These are phyloP conservation scores for Charanyca ferruginea DNA, from an alignment of 2,888 invertebrate species.

Conservation along the genomic window DNA sequence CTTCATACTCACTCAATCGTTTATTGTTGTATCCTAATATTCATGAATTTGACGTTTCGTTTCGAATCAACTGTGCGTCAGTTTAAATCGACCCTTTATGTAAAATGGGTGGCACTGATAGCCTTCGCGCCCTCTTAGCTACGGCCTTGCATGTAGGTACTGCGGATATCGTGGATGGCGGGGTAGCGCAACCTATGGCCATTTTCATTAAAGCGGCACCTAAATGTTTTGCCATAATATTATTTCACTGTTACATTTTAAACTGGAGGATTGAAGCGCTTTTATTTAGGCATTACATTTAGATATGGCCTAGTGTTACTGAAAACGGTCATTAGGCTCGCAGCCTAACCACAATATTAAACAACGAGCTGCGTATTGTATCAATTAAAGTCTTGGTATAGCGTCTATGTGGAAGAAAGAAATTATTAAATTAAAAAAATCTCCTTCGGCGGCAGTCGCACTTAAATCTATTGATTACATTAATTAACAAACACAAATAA, in stretches of 20 bases:
- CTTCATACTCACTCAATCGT: too few relatives aligned
- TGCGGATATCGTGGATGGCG: not conserved
- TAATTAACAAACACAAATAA: constrained; percentile 65
- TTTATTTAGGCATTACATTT: not conserved
- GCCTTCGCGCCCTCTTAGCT: constrained; percentile 37
- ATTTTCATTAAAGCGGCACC: not conserved
- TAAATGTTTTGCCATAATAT: not conserved
- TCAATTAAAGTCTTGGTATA: constrained; percentile 60
- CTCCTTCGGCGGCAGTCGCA: constrained; percentile 39
- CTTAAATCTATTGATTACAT: constrained; percentile 52
- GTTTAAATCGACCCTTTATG: constrained; percentile 23
- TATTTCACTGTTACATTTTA: too few relatives aligned
- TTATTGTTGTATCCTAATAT: too few relatives aligned
- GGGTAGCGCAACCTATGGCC: not conserved
- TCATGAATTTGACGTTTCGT: not conserved
- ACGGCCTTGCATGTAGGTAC: constrained; percentile 50
- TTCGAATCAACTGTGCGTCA: constrained; percentile 15
- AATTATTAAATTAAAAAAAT: constrained; percentile 44
- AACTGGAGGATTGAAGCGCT: not conserved
- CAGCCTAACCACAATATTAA: constrained; percentile 48
- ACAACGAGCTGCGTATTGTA: constrained; percentile 54
- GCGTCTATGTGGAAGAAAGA: constrained; percentile 49
- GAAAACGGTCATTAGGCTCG: constrained; percentile 11
- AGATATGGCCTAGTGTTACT: not conserved
- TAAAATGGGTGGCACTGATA: not conserved